These are phyloP conservation scores for Lasioglossum baleicum DNA, from an alignment of 1,140 invertebrate genomes.

Conservation along the genomic window DNA sequence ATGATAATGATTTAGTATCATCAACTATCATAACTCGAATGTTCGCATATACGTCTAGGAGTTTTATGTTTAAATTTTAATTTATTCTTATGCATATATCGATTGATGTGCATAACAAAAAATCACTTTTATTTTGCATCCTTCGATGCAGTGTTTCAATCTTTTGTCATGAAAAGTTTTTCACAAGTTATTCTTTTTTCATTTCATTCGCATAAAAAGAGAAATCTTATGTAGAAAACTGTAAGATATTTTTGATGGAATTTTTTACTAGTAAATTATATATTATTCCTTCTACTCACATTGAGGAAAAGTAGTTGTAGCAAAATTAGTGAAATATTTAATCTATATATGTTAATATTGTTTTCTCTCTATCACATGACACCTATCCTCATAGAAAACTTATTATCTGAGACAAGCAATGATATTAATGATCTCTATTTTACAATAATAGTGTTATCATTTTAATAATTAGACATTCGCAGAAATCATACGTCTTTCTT, in stretches of 20 bases:
- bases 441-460: background rate
- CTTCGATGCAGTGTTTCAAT: background rate
- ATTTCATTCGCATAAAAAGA: background rate
- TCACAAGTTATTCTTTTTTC: background rate
- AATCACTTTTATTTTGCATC: background rate
- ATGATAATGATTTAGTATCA: background rate
- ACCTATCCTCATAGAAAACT: background rate
- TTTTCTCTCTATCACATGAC: background rate
- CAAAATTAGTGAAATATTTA: constrained; percentile 1
- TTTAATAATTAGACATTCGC: background rate
- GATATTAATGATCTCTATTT: constrained; percentile 2
- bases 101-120: background rate
- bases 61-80: background rate
- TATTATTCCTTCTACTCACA: background rate
- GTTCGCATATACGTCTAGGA: background rate
- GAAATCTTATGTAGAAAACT: background rate
- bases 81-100: background rate
- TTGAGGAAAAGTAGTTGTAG: background rate
- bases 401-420: background rate
- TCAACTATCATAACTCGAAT: background rate
- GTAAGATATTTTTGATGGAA: background rate
- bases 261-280: background rate
- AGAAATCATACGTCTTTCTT: background rate
- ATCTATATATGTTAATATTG: background rate
- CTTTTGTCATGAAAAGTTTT: background rate